Base-by-base conservation (phyloP, 2,888 invertebrate genomes). In the Coremacera marginata region DNA sequence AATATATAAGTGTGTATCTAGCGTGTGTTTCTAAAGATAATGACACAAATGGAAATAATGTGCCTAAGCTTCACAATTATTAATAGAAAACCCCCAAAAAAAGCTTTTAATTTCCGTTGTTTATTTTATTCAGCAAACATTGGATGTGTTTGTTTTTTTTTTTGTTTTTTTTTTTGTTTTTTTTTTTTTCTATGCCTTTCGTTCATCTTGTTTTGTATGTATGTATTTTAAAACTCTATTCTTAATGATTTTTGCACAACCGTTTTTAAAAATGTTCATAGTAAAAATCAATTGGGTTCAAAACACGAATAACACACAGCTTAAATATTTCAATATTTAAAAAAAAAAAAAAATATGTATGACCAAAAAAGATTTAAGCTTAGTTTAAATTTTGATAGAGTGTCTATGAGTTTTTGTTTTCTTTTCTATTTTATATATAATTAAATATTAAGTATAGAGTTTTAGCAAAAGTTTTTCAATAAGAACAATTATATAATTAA, bases 401-500 rank as follows among this genome's bases (percentile, higher is more conserved):
- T 55, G 44, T 55, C 16, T 5, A 52, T 31, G 16, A 55, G 25
- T 25, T 52, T n/a, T 7, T 14, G 34, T 44, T 8, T 67, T 19
- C 5, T 65, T 19, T 44, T 44, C 19, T 19, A 5, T 67, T 19
- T 22, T n/a, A 34, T 72, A 44, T 72, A 25, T 62, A 60, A 8
- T 25, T 68, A 52, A 51, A 16, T 71, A 34, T 71, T 57, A 4
- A 37, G 25, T 67, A 55, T 67, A 67, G 74, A 74, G 51, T 52
- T 74, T 34, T 74, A 74, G 74, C 75, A 51, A 68, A 70, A 70
- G 34, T 57, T 51, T 49, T 62, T 60, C 68, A 70, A 60, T 70
- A 75, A 44, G 75, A 75, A 75, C 68, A 62, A 68, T 60, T 68
- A 75, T 73, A 22, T 70, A 60, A 75, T 60, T 68, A 60, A 75